Evolutionary conservation across 1,140 invertebrate genomes (phyloP), one percentile per base, ranked within the genome.

Genomic region (Leptopilina boulardi): DNA sequence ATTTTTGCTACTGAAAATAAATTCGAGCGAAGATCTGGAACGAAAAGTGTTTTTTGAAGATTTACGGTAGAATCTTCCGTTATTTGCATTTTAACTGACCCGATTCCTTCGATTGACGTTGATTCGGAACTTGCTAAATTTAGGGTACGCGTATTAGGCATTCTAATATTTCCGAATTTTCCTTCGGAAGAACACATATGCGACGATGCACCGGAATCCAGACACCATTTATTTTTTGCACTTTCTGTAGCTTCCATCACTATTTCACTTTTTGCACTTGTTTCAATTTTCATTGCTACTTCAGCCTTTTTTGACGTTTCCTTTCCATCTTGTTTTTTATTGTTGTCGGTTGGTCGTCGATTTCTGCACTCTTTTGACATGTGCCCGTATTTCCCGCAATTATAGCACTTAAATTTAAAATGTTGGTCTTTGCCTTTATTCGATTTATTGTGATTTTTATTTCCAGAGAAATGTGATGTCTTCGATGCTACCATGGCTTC

Each of bases 41-140:
- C 56, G 3, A 23, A 59, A 1, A 59, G 23, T 26, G 56, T 59
- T 59, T 59, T 59, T 21, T 59, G 56, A 26, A 59, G 23, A 26
- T 59, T 26, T 13, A 15, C 56, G 21, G 23, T 11, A 26, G 10
- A 59, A 26, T 59, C 56, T 26, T 59, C 11, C 21, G 11, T 11
- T 1, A 59, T 23, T 59, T 23, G 0, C 54, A 59, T 59, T 23
- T 59, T 59, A 11, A 59, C 54, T 23, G 19, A 59, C 19, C 54
- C 54, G 19, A 59, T 26, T 26, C 19, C 56, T 59, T 26, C 21
- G 8, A 56, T 56, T 2, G 51, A 59, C 11, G 56, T 30, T 26
- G 56, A 59, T 26, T 59, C 56, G 13, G 23, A 59, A 59, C 56
- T 59, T 13, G 56, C 56, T 26, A 59, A 26, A 11, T 59, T 59